A percentile compares a stretch with the other conserved stretches of the same genome.
These are phyloP conservation scores for Sebastes vulpes DNA, from an alignment of 2,797 vertebrate genomes.

Conservation along the genomic window DNA sequence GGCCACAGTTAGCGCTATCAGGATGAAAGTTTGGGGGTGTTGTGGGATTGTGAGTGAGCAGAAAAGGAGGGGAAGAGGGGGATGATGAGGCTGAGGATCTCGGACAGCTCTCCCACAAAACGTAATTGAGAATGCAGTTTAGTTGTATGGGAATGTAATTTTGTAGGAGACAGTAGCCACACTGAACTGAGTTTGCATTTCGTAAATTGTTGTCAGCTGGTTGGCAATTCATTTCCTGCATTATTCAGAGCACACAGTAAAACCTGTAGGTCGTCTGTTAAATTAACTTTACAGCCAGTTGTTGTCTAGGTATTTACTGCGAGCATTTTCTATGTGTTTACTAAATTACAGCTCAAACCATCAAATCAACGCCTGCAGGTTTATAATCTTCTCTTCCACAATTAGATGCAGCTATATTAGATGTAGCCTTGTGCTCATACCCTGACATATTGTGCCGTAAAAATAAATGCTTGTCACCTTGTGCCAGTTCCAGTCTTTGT, in stretches of 20 bases:
- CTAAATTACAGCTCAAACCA: background rate
- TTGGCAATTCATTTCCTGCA: conserved; percentile 4
- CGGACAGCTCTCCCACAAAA: background rate
- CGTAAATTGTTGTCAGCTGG: background rate
- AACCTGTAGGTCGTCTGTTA: background rate
- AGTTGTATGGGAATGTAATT: background rate
- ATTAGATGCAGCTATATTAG: background rate
- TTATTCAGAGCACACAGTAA: background rate
- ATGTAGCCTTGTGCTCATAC: background rate
- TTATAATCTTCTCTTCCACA: background rate
- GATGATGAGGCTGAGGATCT: background rate
- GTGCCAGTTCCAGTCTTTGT: background rate
- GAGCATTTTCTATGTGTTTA: background rate
- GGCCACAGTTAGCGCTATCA: background rate
- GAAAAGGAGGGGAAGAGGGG: background rate
- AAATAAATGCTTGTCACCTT: background rate
- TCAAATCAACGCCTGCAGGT: background rate
- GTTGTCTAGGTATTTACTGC: background rate
- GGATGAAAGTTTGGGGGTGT: background rate
- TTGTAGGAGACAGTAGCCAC: background rate
- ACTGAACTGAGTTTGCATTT: background rate
- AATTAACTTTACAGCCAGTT: background rate
- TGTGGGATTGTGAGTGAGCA: background rate
- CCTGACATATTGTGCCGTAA: background rate
- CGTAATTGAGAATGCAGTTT: background rate